Evolutionary conservation across 2,888 invertebrate species (phyloP), one percentile per base, ranked within the genome.

Genomic region (Blastobasis adustella): DNA sequence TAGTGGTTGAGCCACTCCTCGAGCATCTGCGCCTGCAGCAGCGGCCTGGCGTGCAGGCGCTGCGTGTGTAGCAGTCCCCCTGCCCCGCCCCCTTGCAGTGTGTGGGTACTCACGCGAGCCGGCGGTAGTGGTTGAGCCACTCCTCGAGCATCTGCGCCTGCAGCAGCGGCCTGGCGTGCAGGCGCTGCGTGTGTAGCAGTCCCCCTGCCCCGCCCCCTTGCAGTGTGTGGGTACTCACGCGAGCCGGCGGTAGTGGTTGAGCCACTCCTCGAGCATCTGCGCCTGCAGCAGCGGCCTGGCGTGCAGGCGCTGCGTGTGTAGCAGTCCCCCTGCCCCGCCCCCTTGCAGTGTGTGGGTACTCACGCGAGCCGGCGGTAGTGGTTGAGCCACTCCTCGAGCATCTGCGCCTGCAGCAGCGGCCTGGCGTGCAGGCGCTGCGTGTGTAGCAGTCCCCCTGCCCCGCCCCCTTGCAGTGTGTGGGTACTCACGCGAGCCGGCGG

Each of bases 381-480:
- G 79, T 96, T 95, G 54, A 96, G 85, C 96, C 96, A 96, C 76
- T 96, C 96, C 72, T 96, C 6, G 37, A 46, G 46, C 37, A 46
- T 37, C 37, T 46, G 46, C 38, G 37, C 93, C 72, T 94, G 90
- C 73, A 94, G 87, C 56, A 95, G 84, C 4, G 96, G 96, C 63
- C 94, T 90, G 76, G 95, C 94, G 61, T 93, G 92, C 47, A 95
- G 86, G n/a, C n/a, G n/a, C n/a, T n/a, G n/a, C n/a, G n/a, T n/a
- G n/a, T n/a, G n/a, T n/a, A n/a, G n/a, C n/a, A n/a, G n/a, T n/a
- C n/a, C n/a, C n/a, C n/a, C n/a, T n/a, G n/a, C n/a, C n/a, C n/a
- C 67, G 93, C 92, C 79, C 96, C 96, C 67, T 95, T 40, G 40
- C 94, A 92, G 40, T 44, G 44, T 44, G 44, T 9, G 44, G n/a